Evolutionary conservation across 92 coral and sea anemone genomes (phyloP).

Genomic region (Meandrina meandrites): DNA sequence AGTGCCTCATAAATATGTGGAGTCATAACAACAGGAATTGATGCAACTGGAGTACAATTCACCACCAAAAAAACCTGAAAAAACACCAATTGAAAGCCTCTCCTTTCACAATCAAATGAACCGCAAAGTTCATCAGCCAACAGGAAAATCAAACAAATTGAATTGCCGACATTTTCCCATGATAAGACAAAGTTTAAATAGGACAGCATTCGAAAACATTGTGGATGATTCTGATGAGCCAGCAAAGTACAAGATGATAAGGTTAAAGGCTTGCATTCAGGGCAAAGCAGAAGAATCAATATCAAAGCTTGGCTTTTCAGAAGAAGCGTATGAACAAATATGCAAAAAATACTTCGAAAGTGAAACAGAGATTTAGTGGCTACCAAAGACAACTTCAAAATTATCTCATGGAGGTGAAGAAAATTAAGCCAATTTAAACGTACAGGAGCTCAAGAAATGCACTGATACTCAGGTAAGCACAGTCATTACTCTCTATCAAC

Average conservation of each 20-base stretch:
- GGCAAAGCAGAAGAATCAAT: too few species aligned
- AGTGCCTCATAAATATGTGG: background rate
- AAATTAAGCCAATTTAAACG: background rate
- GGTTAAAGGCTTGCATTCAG: slow-evolving; percentile 29
- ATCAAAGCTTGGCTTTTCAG: slow-evolving; percentile 26
- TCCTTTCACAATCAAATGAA: background rate
- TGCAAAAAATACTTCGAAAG: slow-evolving; percentile 29
- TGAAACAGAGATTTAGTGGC: slow-evolving; percentile 36
- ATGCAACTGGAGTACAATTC: background rate
- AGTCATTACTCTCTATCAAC: slow-evolving; percentile 30
- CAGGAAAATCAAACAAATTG: slow-evolving; percentile 6
- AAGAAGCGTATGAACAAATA: slow-evolving; percentile 40
- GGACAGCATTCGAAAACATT: slow-evolving; percentile 29
- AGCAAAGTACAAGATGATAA: slow-evolving; percentile 11
- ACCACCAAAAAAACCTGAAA: background rate
- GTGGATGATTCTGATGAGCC: slow-evolving; percentile 27
- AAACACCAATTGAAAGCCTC: background rate
- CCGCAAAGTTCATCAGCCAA: background rate
- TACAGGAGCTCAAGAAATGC: slow-evolving; percentile 35
- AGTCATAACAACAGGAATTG: background rate
- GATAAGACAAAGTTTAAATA: slow-evolving; percentile 30
- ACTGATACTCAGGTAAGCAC: slow-evolving; percentile 27
- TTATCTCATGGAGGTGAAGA: slow-evolving; percentile 27
- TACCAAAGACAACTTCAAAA: slow-evolving; percentile 38
- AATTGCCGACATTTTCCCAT: too few species aligned